phyloP scores from a whole-genome alignment of 2,113 vertebrate species.

The Lycaon pictus region DNA sequence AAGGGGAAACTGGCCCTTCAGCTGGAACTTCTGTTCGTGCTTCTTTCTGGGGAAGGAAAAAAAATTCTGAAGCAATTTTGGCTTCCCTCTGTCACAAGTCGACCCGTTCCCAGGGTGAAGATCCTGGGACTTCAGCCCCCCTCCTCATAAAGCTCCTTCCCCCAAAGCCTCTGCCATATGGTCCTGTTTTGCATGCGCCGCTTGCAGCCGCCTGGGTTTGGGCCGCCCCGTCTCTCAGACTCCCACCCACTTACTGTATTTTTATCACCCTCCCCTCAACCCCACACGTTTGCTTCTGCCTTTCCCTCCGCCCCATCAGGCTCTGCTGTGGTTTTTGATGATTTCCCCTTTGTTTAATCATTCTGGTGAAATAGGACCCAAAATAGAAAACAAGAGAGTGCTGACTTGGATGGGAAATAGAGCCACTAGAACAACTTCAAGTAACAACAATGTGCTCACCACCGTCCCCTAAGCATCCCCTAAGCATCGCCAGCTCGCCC shows the following conservation, averaged over 20 bases:
- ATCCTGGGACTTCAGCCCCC: neutral
- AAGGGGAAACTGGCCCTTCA: neutral
- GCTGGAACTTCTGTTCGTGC: slow-evolving; percentile 24
- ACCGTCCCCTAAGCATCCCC: neutral
- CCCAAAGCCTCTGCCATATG: neutral
- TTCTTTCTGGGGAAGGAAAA: slow-evolving; percentile 45
- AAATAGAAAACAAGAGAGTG: slow-evolving; percentile 59
- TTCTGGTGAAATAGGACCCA: slow-evolving; percentile 56
- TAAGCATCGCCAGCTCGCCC: neutral
- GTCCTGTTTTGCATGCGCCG: neutral
- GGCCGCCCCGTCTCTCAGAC: neutral
- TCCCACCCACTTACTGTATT: neutral
- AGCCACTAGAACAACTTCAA: neutral
- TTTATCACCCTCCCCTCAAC: slow-evolving; percentile 9
- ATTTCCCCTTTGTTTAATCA: slow-evolving; percentile 73
- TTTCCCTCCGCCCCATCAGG: slow-evolving; percentile 11
- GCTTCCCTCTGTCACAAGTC: slow-evolving; percentile 37
- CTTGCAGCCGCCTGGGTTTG: neutral
- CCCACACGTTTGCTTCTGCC: slow-evolving; percentile 37
- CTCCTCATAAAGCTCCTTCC: neutral
- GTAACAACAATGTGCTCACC: neutral
- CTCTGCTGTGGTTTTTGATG: slow-evolving; percentile 65
- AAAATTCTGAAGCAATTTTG: neutral
- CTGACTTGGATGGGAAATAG: slow-evolving; percentile 33
- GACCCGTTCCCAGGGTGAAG: neutral